A percentile compares a stretch with the other conserved stretches of the same genome.
Evolutionary conservation across 2,797 vertebrate species (phyloP).

Genomic region (Ammospiza maritima): DNA sequence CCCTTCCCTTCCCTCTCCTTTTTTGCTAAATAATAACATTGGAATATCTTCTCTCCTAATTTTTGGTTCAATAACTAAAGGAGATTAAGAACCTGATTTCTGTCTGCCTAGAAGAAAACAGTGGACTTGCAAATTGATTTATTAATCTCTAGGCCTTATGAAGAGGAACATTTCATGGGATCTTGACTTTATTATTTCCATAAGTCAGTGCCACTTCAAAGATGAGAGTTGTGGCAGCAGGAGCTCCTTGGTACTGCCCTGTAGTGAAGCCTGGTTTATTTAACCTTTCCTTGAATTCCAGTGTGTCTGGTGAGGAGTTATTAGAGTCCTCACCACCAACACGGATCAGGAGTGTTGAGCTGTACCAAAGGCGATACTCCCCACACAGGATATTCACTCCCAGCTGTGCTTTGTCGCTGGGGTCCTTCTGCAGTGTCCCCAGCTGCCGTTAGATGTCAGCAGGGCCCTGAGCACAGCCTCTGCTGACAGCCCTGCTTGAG

Average conservation of each 20-base stretch:
- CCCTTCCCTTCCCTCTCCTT: not conserved
- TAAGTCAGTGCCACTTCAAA: not conserved
- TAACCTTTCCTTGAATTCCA: not conserved
- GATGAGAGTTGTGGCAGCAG: not conserved
- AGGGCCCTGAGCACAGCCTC: not conserved
- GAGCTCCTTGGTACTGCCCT: not conserved
- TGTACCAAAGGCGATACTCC: rapidly evolving
- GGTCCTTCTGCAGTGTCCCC: rapidly evolving
- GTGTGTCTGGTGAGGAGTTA: not conserved
- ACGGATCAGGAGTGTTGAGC: not conserved
- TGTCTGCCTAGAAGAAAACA: not conserved
- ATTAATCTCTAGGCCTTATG: not conserved
- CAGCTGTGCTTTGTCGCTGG: rapidly evolving
- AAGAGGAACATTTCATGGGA: not conserved
- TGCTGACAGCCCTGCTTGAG: rapidly evolving
- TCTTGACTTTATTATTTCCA: not conserved
- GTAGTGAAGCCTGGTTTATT: not conserved
- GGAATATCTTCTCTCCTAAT: not conserved
- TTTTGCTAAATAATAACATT: not conserved
- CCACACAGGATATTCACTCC: rapidly evolving
- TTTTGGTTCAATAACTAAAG: not conserved
- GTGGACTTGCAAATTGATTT: not conserved
- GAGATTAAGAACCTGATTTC: not conserved
- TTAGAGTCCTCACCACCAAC: not conserved
- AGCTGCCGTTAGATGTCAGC: conserved; percentile 43